Evolutionary conservation across 1,140 invertebrate genomes (phyloP).

Genomic region (Drosophila willistoni): DNA sequence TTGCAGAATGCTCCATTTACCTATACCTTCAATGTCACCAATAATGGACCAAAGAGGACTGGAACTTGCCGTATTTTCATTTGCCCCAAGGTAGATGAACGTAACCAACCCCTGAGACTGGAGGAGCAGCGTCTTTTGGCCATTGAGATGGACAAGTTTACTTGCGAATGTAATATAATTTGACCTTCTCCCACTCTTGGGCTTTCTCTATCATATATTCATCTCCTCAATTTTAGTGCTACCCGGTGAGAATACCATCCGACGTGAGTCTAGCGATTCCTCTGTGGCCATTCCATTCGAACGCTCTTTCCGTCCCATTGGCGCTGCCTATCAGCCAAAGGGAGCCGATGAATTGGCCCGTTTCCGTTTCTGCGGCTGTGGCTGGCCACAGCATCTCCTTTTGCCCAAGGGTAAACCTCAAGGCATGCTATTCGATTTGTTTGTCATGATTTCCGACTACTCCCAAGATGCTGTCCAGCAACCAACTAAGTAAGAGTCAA

Average conservation of each 20-base stretch:
- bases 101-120: slow-evolving; percentile 83
- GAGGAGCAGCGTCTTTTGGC: slow-evolving; percentile 85
- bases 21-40: slow-evolving; percentile 84
- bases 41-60: slow-evolving; percentile 60
- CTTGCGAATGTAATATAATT: slow-evolving; percentile 83
- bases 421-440: slow-evolving; percentile 83
- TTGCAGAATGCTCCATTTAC: slow-evolving; percentile 87
- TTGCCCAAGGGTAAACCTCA: slow-evolving; percentile 83
- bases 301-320: slow-evolving; percentile 86
- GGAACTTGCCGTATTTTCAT: slow-evolving; percentile 86
- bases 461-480: slow-evolving; percentile 85
- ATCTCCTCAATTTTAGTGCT: slow-evolving; percentile 80
- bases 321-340: slow-evolving; percentile 65
- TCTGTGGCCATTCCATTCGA: slow-evolving; percentile 88
- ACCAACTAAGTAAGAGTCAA: slow-evolving; percentile 74
- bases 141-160: slow-evolving; percentile 86
- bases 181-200: too few relatives aligned
- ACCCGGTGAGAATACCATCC: slow-evolving; percentile 85
- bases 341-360: slow-evolving; percentile 69
- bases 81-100: slow-evolving; percentile 85
- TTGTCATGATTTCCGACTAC: slow-evolving; percentile 84
- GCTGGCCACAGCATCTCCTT: slow-evolving; percentile 85
- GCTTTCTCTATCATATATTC: slow-evolving; percentile 14
- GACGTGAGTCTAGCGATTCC: slow-evolving; percentile 85
- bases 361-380: slow-evolving; percentile 85